phyloP scores from a whole-genome alignment of 2,888 invertebrate genomes.

The Asteroscopus sphinx region DNA sequence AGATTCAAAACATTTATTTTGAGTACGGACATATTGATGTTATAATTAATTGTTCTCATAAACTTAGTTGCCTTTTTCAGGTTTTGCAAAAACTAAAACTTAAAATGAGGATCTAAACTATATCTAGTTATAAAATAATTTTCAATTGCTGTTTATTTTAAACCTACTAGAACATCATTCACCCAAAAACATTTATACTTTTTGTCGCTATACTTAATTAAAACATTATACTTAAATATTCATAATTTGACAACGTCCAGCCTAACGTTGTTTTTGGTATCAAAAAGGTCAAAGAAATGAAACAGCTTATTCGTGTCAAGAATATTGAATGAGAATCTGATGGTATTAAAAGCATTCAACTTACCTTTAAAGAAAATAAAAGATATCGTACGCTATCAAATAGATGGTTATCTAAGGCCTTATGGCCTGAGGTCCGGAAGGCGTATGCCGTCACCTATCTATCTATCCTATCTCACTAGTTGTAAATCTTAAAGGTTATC shows the following conservation, averaged over 20 bases:
- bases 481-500: conserved; percentile 49
- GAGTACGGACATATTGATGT: too few species aligned
- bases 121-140: too few species aligned
- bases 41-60: too few species aligned
- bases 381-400: conserved; percentile 27
- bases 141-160: too few species aligned
- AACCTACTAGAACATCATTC: too few species aligned
- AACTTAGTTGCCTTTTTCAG: too few species aligned
- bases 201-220: too few species aligned
- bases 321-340: conserved; percentile 28
- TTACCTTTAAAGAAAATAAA: conserved; percentile 34
- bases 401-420: conserved; percentile 40
- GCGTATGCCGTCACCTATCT: conserved; percentile 20
- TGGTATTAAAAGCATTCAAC: conserved; percentile 23
- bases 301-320: conserved; percentile 21
- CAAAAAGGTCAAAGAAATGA: conserved; percentile 23
- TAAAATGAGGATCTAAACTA: too few species aligned
- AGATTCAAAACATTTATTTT: too few species aligned
- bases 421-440: conserved; percentile 40
- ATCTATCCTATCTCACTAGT: conserved; percentile 33
- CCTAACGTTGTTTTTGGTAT: conserved; percentile 18
- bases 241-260: background rate
- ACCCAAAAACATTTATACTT: too few species aligned
- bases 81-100: too few species aligned
- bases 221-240: background rate